These are phyloP conservation scores for Litocranius walleri DNA, from an alignment of 2,113 vertebrate species.

Conservation along the genomic window DNA sequence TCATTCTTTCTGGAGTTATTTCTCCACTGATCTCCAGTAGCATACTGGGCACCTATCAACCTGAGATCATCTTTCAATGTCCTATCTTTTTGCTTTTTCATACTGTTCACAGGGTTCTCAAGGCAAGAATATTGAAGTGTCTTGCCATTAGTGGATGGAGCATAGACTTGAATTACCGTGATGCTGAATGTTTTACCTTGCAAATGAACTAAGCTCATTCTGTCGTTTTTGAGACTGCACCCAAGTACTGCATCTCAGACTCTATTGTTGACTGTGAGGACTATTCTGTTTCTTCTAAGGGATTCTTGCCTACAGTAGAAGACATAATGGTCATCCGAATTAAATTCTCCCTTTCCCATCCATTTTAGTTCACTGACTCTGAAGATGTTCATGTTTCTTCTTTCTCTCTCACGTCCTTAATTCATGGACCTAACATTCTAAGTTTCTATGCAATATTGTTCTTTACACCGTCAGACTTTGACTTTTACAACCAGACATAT, in stretches of 20 bases:
- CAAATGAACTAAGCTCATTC: not conserved
- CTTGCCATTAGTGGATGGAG: not conserved
- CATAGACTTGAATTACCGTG: not conserved
- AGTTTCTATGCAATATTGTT: not conserved
- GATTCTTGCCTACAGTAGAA: not conserved
- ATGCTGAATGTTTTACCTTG: not conserved
- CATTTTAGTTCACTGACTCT: not conserved
- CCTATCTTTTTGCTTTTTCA: not conserved
- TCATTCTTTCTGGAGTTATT: not conserved
- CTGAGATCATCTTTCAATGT: not conserved
- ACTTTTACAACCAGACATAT: not conserved
- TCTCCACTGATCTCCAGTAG: not conserved
- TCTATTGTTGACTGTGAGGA: not conserved
- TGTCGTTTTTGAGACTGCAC: not conserved
- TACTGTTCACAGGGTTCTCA: not conserved
- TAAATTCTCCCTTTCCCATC: not conserved
- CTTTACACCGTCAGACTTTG: not conserved
- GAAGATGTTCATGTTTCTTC: not conserved
- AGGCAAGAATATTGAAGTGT: not conserved
- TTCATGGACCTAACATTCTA: not conserved
- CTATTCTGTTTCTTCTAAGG: not conserved
- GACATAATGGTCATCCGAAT: not conserved
- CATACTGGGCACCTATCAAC: not conserved
- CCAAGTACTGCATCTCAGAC: not conserved
- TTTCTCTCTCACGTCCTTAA: not conserved